These are phyloP conservation scores for Polypterus bichir DNA, from an alignment of 2,113 vertebrate species.

Conservation along the genomic window DNA sequence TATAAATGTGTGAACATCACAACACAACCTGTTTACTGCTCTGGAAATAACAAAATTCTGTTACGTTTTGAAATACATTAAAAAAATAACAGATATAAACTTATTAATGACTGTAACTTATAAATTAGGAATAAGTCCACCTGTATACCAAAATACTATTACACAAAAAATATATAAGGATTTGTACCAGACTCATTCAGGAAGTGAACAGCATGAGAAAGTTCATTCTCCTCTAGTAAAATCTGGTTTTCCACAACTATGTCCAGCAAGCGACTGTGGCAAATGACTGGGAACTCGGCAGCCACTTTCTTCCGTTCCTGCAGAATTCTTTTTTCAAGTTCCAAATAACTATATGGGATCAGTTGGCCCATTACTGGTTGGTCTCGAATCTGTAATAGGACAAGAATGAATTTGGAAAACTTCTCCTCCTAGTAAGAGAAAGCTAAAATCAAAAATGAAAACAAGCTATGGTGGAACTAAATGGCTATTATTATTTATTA, in stretches of 20 bases:
- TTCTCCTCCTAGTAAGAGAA: no score
- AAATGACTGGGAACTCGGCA: slow-evolving; percentile 78
- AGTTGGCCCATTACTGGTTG: slow-evolving; percentile 88
- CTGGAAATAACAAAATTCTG: no score
- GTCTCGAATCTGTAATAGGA: slow-evolving; percentile 68
- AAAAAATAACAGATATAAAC: no score
- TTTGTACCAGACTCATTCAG: slow-evolving; percentile 79
- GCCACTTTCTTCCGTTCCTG: slow-evolving; percentile 58
- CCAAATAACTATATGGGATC: slow-evolving; percentile 87
- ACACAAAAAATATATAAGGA: background rate
- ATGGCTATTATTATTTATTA: no score
- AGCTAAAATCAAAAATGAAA: no score
- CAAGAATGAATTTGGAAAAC: slow-evolving; percentile 10
- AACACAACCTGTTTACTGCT: no score
- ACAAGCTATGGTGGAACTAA: no score
- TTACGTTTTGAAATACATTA: no score
- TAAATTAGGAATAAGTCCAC: no score
- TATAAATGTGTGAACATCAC: no score
- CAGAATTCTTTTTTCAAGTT: slow-evolving; percentile 76
- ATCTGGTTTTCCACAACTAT: slow-evolving; percentile 74
- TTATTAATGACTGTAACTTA: no score
- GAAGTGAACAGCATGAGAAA: slow-evolving; percentile 82
- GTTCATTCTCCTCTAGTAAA: slow-evolving; percentile 79
- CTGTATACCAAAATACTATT: no score
- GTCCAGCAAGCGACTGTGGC: slow-evolving; percentile 55